Evolutionary conservation across 2,113 vertebrate species (phyloP).

Genomic region (Lathamus discolor): DNA sequence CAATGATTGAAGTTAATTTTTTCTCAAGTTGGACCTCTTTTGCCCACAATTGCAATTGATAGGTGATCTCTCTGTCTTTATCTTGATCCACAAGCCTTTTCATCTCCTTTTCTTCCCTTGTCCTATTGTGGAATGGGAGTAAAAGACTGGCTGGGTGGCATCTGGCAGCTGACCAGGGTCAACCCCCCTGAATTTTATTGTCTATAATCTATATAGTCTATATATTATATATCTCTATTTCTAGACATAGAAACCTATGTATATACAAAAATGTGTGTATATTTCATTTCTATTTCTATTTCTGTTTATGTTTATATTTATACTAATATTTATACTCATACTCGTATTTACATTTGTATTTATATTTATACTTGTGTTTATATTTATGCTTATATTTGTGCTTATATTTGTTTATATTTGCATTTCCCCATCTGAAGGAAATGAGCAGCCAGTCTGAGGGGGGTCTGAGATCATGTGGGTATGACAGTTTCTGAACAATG

Average conservation of each 20-base stretch:
- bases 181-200: background rate
- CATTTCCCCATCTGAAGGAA: background rate
- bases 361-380: too few relatives aligned
- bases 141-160: background rate
- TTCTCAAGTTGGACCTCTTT: background rate
- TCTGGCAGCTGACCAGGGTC: too few relatives aligned
- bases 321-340: too few relatives aligned
- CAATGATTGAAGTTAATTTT: background rate
- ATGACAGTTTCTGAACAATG: background rate
- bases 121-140: background rate
- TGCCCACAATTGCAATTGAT: background rate
- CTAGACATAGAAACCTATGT: background rate
- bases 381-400: background rate
- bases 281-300: background rate
- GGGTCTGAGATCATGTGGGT: background rate
- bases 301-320: background rate
- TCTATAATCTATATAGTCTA: background rate
- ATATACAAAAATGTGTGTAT: background rate
- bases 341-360: too few relatives aligned
- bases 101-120: background rate
- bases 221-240: background rate
- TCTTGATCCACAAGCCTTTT: background rate
- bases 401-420: background rate
- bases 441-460: background rate
- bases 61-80: background rate